phyloP scores from a whole-genome alignment of 2,797 vertebrate genomes.

The Macroramphosus scolopax region DNA sequence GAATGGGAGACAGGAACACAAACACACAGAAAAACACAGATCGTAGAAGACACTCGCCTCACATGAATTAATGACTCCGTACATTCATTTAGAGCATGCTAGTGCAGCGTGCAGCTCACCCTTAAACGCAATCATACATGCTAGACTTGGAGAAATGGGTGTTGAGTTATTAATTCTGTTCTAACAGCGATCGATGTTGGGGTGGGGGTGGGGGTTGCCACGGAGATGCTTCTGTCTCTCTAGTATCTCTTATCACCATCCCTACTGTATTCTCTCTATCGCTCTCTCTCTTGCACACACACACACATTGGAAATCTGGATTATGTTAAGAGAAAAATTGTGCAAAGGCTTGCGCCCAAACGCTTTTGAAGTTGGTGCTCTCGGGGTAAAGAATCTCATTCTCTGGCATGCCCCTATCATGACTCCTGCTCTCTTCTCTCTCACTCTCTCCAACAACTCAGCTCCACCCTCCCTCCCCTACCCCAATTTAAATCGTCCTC shows the following conservation, averaged over 20 bases:
- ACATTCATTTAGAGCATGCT: conserved; percentile 31
- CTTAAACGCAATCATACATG: conserved; percentile 50
- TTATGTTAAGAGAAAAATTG: conserved; percentile 63
- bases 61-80: conserved; percentile 22
- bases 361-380: conserved; percentile 65
- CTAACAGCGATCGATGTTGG: conserved; percentile 32
- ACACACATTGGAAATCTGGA: conserved; percentile 45
- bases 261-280: conserved; percentile 5
- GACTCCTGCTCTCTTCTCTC: conserved; percentile 52
- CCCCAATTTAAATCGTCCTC: conserved; percentile 47
- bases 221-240: conserved; percentile 39
- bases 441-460: conserved; percentile 19
- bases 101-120: conserved; percentile 36
- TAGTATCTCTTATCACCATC: conserved; percentile 27
- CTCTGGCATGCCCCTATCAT: conserved; percentile 42
- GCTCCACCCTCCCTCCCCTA: conserved; percentile 13
- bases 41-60: conserved; percentile 16
- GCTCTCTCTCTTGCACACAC: conserved; percentile 13
- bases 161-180: conserved; percentile 55
- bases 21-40: conserved; percentile 24
- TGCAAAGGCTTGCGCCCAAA: conserved; percentile 53
- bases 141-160: conserved; percentile 47
- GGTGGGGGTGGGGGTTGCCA: conserved; percentile 25
- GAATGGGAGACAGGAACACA: conserved; percentile 30
- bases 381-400: conserved; percentile 65